Conservation (phyloP, 2,888 invertebrate genomes). For the Hedychridium roseum region DNA sequence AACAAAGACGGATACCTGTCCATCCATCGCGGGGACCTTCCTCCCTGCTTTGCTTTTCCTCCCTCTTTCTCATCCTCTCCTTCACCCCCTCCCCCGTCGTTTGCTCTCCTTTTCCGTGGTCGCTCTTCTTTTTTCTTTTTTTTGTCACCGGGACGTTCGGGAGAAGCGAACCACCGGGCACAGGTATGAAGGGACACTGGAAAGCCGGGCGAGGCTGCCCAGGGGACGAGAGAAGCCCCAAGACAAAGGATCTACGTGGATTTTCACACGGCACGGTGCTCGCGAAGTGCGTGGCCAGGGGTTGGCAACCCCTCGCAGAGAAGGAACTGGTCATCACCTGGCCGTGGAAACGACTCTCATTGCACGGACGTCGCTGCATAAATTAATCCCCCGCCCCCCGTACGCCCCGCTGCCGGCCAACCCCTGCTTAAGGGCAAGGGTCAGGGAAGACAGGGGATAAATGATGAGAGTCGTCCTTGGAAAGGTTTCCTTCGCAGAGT, state of each 20-base stretch:
- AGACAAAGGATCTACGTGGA: constrained; percentile 45
- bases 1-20: constrained; percentile 25
- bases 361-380: constrained; percentile 44
- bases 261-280: constrained; percentile 52
- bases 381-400: constrained; percentile 54
- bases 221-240: constrained; percentile 27
- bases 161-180: constrained; percentile 28
- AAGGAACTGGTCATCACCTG: constrained; percentile 59
- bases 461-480: constrained; percentile 42
- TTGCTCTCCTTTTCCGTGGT: constrained; percentile 2
- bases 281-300: constrained; percentile 14
- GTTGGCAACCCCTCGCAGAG: constrained; percentile 4
- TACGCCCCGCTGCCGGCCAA: constrained; percentile 21
- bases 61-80: constrained; percentile 10
- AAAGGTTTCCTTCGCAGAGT: too few species aligned
- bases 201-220: constrained; percentile 21
- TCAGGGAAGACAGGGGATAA: constrained; percentile 33
- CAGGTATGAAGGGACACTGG: constrained; percentile 21
- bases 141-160: constrained; percentile 26
- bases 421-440: constrained; percentile 20
- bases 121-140: constrained; percentile 13
- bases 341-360: constrained; percentile 41
- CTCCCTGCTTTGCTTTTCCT: constrained; percentile 26
- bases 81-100: constrained; percentile 2
- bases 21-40: constrained; percentile 10